phyloP scores from a whole-genome alignment of 2,113 vertebrate genomes.

The Dromas ardeola region DNA sequence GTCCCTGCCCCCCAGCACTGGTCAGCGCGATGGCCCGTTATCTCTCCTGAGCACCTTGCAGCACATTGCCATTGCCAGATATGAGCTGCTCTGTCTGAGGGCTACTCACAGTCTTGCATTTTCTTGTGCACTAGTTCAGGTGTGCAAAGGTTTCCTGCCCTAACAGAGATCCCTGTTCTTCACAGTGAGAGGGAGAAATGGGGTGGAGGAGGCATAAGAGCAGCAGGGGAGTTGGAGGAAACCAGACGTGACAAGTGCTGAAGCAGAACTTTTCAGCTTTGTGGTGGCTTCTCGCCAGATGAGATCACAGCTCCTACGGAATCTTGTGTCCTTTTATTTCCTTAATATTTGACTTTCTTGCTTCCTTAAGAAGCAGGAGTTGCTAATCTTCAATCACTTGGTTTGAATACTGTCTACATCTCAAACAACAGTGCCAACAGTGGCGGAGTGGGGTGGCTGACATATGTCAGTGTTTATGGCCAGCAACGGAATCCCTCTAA shows the following conservation, averaged over 20 bases:
- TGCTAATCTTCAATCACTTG: not conserved
- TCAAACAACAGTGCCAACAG: not conserved
- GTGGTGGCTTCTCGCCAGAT: not conserved
- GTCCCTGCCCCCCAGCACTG: not conserved
- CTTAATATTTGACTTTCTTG: not conserved
- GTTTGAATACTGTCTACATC: not conserved
- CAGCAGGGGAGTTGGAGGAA: slow-evolving; percentile 1
- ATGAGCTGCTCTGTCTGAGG: not conserved
- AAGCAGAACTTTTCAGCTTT: slow-evolving; percentile 16
- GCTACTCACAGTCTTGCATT: not conserved
- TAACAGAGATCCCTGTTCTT: not conserved
- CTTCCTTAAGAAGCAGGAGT: slow-evolving; percentile 6
- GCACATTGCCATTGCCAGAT: not conserved
- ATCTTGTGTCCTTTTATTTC: slow-evolving; percentile 43
- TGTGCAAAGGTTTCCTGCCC: not conserved
- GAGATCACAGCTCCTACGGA: slow-evolving; percentile 46
- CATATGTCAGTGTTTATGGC: not conserved
- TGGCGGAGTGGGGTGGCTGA: not conserved
- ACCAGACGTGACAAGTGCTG: slow-evolving; percentile 30
- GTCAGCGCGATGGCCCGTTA: accelerated
- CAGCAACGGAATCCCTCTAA: not conserved
- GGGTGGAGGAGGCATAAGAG: not conserved
- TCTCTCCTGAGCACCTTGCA: not conserved
- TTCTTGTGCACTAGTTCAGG: not conserved
- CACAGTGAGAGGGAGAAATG: not conserved